Conservation (phyloP, 2,113 vertebrate species). For the Caranx ignobilis region DNA sequence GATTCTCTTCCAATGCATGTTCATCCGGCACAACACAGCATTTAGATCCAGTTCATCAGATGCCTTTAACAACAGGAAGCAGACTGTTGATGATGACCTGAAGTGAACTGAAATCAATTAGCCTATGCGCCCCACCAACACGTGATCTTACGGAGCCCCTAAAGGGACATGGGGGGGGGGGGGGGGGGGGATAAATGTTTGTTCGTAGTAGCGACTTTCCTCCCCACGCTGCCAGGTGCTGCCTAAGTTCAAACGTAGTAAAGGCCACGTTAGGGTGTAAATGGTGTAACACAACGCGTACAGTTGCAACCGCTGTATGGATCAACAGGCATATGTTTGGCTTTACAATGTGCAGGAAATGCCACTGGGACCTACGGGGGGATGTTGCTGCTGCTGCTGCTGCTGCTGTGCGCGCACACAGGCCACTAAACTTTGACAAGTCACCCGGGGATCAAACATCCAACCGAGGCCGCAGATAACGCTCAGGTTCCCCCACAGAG, state of each 20-base stretch:
- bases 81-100: not conserved
- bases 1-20: not conserved
- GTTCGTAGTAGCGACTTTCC: slow-evolving; percentile 18
- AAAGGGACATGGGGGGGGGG: no score
- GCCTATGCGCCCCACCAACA: no score
- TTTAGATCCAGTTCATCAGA: not conserved
- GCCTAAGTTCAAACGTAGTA: not conserved
- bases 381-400: not conserved
- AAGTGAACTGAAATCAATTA: not conserved
- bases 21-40: not conserved
- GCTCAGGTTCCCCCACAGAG: not conserved
- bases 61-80: not conserved
- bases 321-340: slow-evolving; percentile 16
- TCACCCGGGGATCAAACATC: slow-evolving; percentile 10
- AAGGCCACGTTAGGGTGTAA: not conserved
- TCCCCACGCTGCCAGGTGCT: slow-evolving; percentile 9
- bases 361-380: not conserved
- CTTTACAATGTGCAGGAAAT: slow-evolving; percentile 12
- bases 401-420: not conserved
- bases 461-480: not conserved
- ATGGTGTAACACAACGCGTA: slow-evolving; percentile 48
- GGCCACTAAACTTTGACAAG: not conserved
- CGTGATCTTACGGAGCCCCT: not conserved
- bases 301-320: slow-evolving; percentile 23
- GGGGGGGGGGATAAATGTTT: not conserved